A percentile compares a stretch with the other conserved stretches of the same genome.
These are phyloP conservation scores for Rhinogobio ventralis DNA, from an alignment of 2,797 vertebrate genomes.

Conservation along the genomic window DNA sequence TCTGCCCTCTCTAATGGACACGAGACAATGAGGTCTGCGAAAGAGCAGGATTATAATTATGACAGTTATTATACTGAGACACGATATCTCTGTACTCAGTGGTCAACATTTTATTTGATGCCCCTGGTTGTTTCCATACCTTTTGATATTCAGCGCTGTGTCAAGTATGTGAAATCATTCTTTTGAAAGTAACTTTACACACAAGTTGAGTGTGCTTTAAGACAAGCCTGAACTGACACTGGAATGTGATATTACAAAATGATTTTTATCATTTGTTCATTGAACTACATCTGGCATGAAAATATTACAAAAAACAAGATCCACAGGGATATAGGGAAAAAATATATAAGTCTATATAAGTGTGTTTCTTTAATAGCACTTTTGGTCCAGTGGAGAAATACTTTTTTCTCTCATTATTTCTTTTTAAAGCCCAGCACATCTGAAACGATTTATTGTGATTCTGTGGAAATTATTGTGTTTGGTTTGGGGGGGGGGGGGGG, in stretches of 20 bases:
- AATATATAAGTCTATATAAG: neutral
- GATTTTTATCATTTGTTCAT: constrained; percentile 41
- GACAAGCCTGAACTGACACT: constrained; percentile 72
- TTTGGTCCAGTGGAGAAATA: neutral
- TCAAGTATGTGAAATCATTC: constrained; percentile 36
- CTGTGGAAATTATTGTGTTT: neutral
- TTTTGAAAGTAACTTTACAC: constrained; percentile 34
- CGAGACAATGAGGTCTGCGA: constrained; percentile 23
- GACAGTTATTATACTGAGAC: neutral
- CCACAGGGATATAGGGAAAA: neutral
- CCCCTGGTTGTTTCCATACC: neutral
- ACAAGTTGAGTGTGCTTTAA: constrained; percentile 62
- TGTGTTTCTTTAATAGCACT: neutral
- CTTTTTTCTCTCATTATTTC: no score
- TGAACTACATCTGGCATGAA: constrained; percentile 29
- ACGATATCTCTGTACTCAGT: neutral
- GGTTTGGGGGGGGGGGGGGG: no score
- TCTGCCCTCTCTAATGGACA: constrained; percentile 25
- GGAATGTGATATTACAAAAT: constrained; percentile 73
- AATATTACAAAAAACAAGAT: neutral
- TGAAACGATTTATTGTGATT: neutral
- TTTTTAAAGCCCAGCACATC: neutral
- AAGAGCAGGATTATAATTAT: constrained; percentile 2
- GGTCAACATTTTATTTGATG: constrained; percentile 11
- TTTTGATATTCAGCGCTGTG: neutral